A percentile compares a stretch with the other conserved stretches of the same genome.
Evolutionary conservation across 1,140 invertebrate genomes (phyloP).

Genomic region (Drosophila kohkoa): DNA sequence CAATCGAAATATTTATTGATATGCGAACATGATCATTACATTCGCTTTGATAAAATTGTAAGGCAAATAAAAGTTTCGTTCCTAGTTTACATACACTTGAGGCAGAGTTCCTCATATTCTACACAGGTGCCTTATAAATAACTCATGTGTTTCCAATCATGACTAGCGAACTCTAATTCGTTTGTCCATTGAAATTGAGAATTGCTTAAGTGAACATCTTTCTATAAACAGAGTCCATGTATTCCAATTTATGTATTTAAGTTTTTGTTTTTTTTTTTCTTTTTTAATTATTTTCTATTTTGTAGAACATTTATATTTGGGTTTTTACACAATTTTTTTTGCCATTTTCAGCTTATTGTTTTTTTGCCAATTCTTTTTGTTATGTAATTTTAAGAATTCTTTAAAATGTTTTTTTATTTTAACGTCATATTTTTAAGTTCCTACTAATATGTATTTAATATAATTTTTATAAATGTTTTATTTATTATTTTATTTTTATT

Average conservation of each 20-base stretch:
- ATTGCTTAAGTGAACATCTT: constrained; percentile 56
- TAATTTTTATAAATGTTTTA: constrained; percentile 31
- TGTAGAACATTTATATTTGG: constrained; percentile 64
- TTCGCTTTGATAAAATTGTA: constrained; percentile 63
- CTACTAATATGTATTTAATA: constrained; percentile 66
- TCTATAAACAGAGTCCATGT: constrained; percentile 58
- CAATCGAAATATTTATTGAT: constrained; percentile 40
- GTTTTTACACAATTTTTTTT: constrained; percentile 40
- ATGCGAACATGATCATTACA: constrained; percentile 47
- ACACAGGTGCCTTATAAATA: constrained; percentile 49
- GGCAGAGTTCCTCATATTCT: constrained; percentile 43
- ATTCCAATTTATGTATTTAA: constrained; percentile 51
- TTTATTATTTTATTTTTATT: constrained; percentile 21
- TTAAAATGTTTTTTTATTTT: constrained; percentile 73
- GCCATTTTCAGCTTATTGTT: constrained; percentile 69
- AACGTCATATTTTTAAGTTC: constrained; percentile 56
- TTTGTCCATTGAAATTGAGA: constrained; percentile 25
- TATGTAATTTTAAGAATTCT: constrained; percentile 76
- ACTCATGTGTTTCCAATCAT: constrained; percentile 1
- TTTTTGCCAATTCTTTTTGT: constrained; percentile 63
- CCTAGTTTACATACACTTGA: constrained; percentile 76
- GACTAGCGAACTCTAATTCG: constrained; percentile 10
- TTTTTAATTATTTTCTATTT: constrained; percentile 44
- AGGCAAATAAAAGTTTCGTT: constrained; percentile 84
- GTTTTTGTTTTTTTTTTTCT: constrained; percentile 40